These are phyloP conservation scores for Hartigia nigra DNA, from an alignment of 2,888 invertebrate genomes.

Conservation along the genomic window DNA sequence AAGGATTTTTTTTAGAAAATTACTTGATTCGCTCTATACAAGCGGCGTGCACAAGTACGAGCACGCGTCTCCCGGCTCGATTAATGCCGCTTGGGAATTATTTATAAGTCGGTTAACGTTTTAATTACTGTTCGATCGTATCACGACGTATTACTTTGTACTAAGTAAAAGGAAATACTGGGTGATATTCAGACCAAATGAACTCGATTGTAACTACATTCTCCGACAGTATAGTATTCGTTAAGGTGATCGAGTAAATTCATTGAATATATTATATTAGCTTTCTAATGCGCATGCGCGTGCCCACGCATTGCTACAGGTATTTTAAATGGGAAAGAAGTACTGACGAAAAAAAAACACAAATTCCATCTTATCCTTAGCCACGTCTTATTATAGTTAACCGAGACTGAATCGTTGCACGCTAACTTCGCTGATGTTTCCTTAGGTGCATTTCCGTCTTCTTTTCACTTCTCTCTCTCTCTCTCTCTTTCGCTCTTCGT, in stretches of 20 bases:
- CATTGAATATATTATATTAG: too few species aligned
- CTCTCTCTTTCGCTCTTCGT: constrained; percentile 5
- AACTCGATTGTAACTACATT: too few species aligned
- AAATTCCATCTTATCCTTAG: neutral
- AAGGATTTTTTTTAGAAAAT: too few species aligned
- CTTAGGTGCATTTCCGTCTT: neutral
- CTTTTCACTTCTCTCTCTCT: constrained; percentile 1
- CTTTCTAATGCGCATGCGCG: neutral
- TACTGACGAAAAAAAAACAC: neutral
- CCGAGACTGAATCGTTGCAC: neutral
- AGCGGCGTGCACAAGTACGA: too few species aligned
- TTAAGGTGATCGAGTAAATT: too few species aligned
- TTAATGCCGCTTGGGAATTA: constrained; percentile 16
- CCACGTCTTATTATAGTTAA: constrained; percentile 7
- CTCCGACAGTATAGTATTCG: too few species aligned
- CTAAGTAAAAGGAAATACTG: too few species aligned
- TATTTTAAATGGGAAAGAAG: neutral
- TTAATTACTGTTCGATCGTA: constrained; percentile 30
- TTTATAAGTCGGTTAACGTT: constrained; percentile 13
- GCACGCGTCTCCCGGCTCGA: neutral
- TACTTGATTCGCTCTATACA: too few species aligned
- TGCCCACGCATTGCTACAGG: neutral
- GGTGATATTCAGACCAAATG: too few species aligned
- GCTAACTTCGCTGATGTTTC: neutral
- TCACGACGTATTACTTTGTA: constrained; percentile 7